Evolutionary conservation across 2,888 invertebrate species (phyloP).

Genomic region (Melieria picta): DNA sequence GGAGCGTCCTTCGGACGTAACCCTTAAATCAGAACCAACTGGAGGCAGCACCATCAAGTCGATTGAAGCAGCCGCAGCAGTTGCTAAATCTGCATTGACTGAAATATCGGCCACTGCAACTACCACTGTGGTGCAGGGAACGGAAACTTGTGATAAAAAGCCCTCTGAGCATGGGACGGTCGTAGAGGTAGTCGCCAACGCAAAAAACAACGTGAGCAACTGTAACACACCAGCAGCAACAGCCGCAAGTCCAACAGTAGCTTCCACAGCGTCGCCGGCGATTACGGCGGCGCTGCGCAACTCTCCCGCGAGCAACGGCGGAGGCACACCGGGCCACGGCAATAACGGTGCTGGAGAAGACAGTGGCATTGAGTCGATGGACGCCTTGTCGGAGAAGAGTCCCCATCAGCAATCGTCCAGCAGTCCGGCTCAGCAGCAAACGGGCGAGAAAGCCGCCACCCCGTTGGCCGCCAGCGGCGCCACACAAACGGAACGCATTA

Average conservation of each 20-base stretch:
- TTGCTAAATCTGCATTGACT: slow-evolving; percentile 12
- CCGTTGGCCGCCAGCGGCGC: not conserved
- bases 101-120: slow-evolving; percentile 23
- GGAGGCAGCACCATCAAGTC: slow-evolving; percentile 24
- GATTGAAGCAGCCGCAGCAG: slow-evolving; percentile 36
- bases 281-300: slow-evolving; percentile 53
- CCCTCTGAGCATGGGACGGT: not conserved
- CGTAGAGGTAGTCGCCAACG: slow-evolving; percentile 32
- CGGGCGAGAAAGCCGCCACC: slow-evolving; percentile 8
- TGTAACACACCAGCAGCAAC: slow-evolving; percentile 14
- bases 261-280: slow-evolving; percentile 40
- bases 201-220: slow-evolving; percentile 8
- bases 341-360: slow-evolving; percentile 75
- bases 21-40: slow-evolving; percentile 35
- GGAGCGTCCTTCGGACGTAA: slow-evolving; percentile 40
- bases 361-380: slow-evolving; percentile 93
- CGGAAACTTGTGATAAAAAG: slow-evolving; percentile 12
- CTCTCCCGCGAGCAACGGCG: slow-evolving; percentile 64
- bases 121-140: slow-evolving; percentile 5
- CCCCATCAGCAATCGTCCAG: slow-evolving; percentile 81
- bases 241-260: slow-evolving; percentile 13
- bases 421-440: slow-evolving; percentile 69
- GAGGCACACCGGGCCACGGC: slow-evolving; percentile 67
- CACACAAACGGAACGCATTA: not conserved
- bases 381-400: slow-evolving; percentile 90